A percentile compares a stretch with the other conserved stretches of the same genome.
Evolutionary conservation across 1,140 invertebrate genomes (phyloP).

Genomic region (Drosophila yakuba): DNA sequence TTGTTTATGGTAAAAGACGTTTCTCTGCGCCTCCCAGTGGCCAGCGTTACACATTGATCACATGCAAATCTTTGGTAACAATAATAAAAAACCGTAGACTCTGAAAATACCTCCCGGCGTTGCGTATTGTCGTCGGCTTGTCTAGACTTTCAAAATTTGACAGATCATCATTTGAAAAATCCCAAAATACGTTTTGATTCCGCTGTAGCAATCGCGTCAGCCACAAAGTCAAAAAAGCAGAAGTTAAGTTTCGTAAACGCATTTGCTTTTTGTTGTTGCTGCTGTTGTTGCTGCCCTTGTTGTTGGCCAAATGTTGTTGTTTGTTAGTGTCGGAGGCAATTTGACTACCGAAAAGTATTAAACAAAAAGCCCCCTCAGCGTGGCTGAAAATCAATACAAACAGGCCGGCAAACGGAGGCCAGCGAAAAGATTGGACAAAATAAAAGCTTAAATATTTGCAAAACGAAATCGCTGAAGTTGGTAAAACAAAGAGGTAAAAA

Average conservation of each 20-base stretch:
- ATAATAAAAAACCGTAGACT: slow-evolving; percentile 1
- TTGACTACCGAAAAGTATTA: slow-evolving; percentile 79
- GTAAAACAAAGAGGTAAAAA: slow-evolving; percentile 25
- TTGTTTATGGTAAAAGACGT: not conserved
- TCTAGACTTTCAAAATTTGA: slow-evolving; percentile 63
- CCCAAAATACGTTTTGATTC: slow-evolving; percentile 67
- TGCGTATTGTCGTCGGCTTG: slow-evolving; percentile 43
- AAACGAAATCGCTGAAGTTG: slow-evolving; percentile 74
- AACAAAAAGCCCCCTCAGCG: slow-evolving; percentile 69
- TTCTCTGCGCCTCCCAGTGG: slow-evolving; percentile 9
- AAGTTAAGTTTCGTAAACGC: slow-evolving; percentile 61
- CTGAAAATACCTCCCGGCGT: slow-evolving; percentile 13
- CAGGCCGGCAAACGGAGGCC: slow-evolving; percentile 38
- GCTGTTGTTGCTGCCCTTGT: not conserved
- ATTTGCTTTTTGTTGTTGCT: slow-evolving; percentile 20
- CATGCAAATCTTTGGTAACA: slow-evolving; percentile 30
- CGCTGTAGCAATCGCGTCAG: slow-evolving; percentile 13
- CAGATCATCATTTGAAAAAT: slow-evolving; percentile 33
- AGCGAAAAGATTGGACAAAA: slow-evolving; percentile 22
- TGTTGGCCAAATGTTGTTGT: slow-evolving; percentile 29
- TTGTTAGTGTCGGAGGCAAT: slow-evolving; percentile 47
- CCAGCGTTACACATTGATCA: slow-evolving; percentile 29
- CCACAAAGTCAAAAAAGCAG: slow-evolving; percentile 20
- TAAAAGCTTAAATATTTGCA: slow-evolving; percentile 79
- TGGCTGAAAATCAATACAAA: slow-evolving; percentile 72